Evolutionary conservation across 2,113 vertebrate species (phyloP).

Genomic region (Cololabis saira): DNA sequence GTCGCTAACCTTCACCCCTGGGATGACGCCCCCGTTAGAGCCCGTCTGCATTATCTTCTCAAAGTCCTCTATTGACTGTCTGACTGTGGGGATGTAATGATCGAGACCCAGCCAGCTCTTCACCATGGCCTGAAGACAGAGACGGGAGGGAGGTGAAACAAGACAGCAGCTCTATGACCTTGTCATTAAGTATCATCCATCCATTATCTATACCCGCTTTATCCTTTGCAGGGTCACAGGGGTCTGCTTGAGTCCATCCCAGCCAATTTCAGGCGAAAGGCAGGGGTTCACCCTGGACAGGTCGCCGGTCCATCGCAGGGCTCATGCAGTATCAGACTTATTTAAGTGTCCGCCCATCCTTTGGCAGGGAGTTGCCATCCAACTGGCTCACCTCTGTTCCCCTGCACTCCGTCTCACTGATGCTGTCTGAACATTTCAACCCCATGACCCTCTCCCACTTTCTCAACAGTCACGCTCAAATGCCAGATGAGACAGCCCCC

Average conservation of each 20-base stretch:
- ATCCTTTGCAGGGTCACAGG: too few relatives aligned
- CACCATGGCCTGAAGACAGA: constrained; percentile 79
- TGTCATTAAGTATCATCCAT: too few relatives aligned
- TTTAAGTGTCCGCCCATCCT: background rate
- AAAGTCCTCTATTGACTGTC: constrained; percentile 70
- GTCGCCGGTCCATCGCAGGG: too few relatives aligned
- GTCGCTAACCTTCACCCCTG: constrained; percentile 83
- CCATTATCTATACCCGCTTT: too few relatives aligned
- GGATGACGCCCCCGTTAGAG: constrained; percentile 49
- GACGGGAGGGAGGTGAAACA: background rate
- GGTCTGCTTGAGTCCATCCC: too few relatives aligned
- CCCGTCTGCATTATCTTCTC: constrained; percentile 66
- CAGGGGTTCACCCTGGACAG: too few relatives aligned
- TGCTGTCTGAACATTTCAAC: constrained; percentile 5
- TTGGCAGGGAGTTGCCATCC: constrained; percentile 3
- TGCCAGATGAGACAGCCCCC: constrained; percentile 11
- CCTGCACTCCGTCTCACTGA: background rate
- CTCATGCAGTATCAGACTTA: too few relatives aligned
- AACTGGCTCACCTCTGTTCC: constrained; percentile 28
- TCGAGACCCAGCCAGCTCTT: constrained; percentile 83
- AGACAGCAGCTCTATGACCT: background rate
- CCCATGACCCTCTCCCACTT: background rate
- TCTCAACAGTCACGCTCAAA: constrained; percentile 8
- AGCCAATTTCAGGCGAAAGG: too few relatives aligned
- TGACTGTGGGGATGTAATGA: constrained; percentile 80